These are phyloP conservation scores for Tenthredo mesomela DNA, from an alignment of 2,888 invertebrate species.

Conservation along the genomic window DNA sequence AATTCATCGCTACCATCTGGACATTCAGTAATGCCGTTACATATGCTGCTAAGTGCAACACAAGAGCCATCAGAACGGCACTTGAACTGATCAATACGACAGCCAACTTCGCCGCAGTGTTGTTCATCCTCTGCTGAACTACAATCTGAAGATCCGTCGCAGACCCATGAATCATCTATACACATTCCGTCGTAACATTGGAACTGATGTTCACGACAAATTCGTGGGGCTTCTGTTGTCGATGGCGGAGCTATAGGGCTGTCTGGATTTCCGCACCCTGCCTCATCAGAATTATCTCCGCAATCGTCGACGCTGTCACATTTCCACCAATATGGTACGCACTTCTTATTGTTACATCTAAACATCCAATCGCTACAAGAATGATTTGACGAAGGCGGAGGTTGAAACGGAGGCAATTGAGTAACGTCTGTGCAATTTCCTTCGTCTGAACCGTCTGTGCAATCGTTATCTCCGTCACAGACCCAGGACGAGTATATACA, in stretches of 20 bases:
- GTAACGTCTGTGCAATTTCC: constrained; percentile 83
- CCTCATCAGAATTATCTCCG: constrained; percentile 87
- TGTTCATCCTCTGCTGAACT: constrained; percentile 82
- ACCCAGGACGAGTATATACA: constrained; percentile 89
- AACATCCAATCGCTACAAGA: constrained; percentile 90
- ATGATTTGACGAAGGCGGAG: constrained; percentile 68
- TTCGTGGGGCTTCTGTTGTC: constrained; percentile 63
- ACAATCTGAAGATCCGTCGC: constrained; percentile 83
- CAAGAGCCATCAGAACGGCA: constrained; percentile 85
- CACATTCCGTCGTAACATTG: constrained; percentile 81
- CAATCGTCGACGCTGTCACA: constrained; percentile 90
- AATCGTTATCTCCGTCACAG: constrained; percentile 92
- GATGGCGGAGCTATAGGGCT: constrained; percentile 58
- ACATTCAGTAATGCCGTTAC: constrained; percentile 80
- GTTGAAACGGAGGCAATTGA: constrained; percentile 65
- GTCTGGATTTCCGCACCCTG: constrained; percentile 79
- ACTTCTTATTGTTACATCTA: constrained; percentile 85
- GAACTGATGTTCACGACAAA: constrained; percentile 81
- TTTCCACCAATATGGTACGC: constrained; percentile 90
- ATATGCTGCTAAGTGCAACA: constrained; percentile 78
- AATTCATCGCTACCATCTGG: constrained; percentile 81
- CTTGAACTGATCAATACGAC: constrained; percentile 79
- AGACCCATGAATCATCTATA: constrained; percentile 82
- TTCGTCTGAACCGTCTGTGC: constrained; percentile 87
- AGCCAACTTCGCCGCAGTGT: constrained; percentile 77